phyloP scores from a whole-genome alignment of 2,113 vertebrate genomes.

The Cygnus buccinator region DNA sequence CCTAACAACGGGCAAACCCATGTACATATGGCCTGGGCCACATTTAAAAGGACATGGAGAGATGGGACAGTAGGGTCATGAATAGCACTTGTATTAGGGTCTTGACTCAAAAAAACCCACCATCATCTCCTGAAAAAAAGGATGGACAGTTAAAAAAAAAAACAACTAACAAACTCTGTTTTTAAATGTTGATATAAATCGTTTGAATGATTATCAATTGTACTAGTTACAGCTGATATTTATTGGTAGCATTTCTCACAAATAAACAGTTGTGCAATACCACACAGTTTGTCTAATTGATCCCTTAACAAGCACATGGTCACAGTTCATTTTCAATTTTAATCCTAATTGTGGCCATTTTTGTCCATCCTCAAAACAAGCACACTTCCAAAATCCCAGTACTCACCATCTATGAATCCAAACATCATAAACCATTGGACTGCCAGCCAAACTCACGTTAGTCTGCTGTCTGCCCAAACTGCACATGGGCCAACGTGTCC shows the following conservation, averaged over 20 bases:
- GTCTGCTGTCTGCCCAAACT: background rate
- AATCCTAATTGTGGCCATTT: background rate
- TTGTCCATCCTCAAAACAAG: background rate
- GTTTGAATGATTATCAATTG: background rate
- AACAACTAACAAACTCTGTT: background rate
- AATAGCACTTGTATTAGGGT: background rate
- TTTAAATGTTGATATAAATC: background rate
- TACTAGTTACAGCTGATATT: background rate
- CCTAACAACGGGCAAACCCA: background rate
- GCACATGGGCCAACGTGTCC: background rate
- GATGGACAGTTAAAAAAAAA: background rate
- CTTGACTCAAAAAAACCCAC: background rate
- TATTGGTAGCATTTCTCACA: background rate
- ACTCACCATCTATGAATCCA: background rate
- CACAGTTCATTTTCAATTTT: background rate
- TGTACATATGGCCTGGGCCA: background rate
- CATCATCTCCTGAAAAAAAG: background rate
- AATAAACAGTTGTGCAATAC: background rate
- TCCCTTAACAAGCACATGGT: background rate
- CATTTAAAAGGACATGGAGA: background rate
- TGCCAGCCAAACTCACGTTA: background rate
- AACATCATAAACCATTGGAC: background rate
- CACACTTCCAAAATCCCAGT: background rate
- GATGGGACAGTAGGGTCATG: rapidly evolving
- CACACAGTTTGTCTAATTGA: background rate